Percentiles rank a stretch among this genome's conserved stretches.
Conservation (phyloP, 2,888 invertebrate species). For the Piscicola geometra region DNA sequence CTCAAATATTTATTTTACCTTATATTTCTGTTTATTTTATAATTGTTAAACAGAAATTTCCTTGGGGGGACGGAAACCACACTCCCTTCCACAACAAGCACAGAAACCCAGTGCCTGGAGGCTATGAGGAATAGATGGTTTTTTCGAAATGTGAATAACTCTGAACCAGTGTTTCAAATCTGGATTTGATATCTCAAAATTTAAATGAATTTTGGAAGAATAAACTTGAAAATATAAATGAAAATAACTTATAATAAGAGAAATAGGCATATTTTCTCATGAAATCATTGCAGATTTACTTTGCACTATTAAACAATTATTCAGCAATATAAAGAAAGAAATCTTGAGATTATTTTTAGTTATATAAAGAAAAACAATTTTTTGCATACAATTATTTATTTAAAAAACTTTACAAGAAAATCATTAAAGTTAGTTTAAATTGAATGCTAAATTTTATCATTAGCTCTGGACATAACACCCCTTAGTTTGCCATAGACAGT, state of each 20-base stretch:
- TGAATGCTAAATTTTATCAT: background rate
- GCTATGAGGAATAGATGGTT: constrained; percentile 65
- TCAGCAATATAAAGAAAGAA: no score
- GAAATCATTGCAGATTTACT: no score
- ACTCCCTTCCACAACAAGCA: constrained; percentile 81
- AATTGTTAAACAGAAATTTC: constrained; percentile 66
- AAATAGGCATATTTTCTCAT: no score
- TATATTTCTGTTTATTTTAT: background rate
- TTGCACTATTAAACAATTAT: no score
- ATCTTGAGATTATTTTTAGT: no score
- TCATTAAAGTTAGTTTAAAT: no score
- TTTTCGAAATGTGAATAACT: background rate
- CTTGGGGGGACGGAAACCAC: constrained; percentile 87
- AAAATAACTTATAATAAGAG: no score
- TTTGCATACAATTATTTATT: no score
- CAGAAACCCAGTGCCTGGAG: constrained; percentile 71
- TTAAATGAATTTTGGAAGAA: background rate
- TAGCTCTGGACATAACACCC: constrained; percentile 6
- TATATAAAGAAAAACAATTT: no score
- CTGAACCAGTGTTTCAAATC: no score
- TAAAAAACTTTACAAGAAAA: no score
- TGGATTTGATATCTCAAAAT: no score
- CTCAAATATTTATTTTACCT: constrained; percentile 8
- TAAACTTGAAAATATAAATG: background rate
- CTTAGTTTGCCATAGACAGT: constrained; percentile 27